Percentiles rank a stretch among this genome's conserved stretches.
These are phyloP conservation scores for Potamilus streckersoni DNA, from an alignment of 1,140 invertebrate genomes.

Conservation along the genomic window DNA sequence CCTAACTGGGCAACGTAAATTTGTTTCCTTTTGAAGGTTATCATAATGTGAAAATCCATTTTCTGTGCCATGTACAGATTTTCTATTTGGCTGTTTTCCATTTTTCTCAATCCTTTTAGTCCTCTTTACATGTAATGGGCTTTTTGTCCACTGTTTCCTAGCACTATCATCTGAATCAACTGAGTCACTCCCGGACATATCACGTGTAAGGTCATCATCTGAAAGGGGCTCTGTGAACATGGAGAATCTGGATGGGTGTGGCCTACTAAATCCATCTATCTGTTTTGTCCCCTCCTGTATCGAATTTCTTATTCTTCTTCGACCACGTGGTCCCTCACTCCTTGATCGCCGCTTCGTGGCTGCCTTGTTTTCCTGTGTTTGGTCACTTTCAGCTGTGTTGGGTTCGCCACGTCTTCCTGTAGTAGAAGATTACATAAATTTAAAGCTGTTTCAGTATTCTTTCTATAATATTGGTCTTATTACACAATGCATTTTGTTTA, in stretches of 20 bases:
- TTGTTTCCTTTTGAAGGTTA: constrained; percentile 19
- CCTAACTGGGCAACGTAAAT: background rate
- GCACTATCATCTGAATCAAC: constrained; percentile 47
- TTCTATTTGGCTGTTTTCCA: constrained; percentile 30
- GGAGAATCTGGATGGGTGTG: constrained; percentile 33
- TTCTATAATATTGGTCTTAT: too few relatives aligned
- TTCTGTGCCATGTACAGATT: constrained; percentile 28
- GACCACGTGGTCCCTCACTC: constrained; percentile 52
- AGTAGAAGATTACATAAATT: too few relatives aligned
- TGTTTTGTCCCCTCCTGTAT: constrained; percentile 33
- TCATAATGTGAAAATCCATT: constrained; percentile 16
- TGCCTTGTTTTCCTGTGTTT: constrained; percentile 22
- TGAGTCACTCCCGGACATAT: constrained; percentile 43
- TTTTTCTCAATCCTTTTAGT: constrained; percentile 40
- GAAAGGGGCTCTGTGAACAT: constrained; percentile 43
- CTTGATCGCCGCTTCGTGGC: constrained; percentile 46
- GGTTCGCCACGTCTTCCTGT: constrained; percentile 26
- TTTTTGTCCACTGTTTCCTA: constrained; percentile 55
- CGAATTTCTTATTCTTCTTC: constrained; percentile 37
- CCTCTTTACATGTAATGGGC: constrained; percentile 53
- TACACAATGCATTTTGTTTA: too few relatives aligned
- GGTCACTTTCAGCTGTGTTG: constrained; percentile 8
- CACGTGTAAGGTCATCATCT: constrained; percentile 35
- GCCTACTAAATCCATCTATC: constrained; percentile 21
- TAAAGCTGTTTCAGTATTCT: too few relatives aligned